Percentiles rank a stretch among this genome's conserved stretches.
Conservation (phyloP, 2,797 vertebrate genomes). For the Acridotheres tristis region DNA sequence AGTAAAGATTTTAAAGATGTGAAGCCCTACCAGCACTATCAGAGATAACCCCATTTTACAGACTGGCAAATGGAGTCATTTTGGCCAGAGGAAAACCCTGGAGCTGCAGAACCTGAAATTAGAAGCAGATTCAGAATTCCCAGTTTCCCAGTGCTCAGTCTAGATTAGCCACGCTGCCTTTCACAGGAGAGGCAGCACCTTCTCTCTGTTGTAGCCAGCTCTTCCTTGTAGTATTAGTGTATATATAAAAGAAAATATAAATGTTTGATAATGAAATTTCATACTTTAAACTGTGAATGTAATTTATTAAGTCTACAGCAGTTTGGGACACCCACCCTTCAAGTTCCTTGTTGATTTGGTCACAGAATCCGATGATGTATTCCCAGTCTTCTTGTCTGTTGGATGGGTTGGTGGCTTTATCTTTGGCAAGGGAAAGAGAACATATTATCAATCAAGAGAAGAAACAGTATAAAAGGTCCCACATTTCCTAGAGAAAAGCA, state of each 20-base stretch:
- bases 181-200: background rate
- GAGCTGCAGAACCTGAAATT: background rate
- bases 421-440: conserved; percentile 72
- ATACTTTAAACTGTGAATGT: background rate
- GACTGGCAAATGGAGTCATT: background rate
- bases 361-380: conserved; percentile 94
- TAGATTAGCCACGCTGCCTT: background rate
- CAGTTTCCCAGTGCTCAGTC: background rate
- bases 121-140: background rate
- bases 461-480: background rate
- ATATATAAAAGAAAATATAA: background rate
- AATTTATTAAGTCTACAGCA: background rate
- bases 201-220: background rate
- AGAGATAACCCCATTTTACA: background rate
- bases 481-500: background rate
- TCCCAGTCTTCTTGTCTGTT: conserved; percentile 97
- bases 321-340: conserved; percentile 84
- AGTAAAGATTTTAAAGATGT: background rate
- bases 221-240: background rate
- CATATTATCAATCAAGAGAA: background rate
- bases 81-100: background rate
- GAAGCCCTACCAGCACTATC: background rate
- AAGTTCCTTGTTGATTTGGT: conserved; percentile 95
- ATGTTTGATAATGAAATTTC: background rate
- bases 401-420: conserved; percentile 93